Evolutionary conservation across 2,888 invertebrate genomes (phyloP).

Genomic region (Monochamus alternatus): DNA sequence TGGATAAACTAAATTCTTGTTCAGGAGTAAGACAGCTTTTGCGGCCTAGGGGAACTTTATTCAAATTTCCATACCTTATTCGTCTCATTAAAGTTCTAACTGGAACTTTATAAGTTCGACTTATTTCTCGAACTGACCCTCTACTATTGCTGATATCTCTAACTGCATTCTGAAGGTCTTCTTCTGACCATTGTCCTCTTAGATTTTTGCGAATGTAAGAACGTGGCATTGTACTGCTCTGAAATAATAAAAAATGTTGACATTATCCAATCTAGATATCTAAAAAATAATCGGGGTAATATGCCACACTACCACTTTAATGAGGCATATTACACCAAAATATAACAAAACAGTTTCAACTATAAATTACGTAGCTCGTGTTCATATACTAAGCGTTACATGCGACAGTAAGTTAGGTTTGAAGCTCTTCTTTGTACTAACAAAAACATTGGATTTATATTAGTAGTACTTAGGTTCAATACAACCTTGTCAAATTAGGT

Average conservation of each 20-base stretch:
- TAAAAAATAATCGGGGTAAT: conserved; percentile 36
- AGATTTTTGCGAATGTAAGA: conserved; percentile 12
- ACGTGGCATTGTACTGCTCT: conserved; percentile 14
- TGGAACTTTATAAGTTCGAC: conserved; percentile 37
- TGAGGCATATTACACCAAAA: conserved; percentile 37
- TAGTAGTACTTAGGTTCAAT: conserved; percentile 17
- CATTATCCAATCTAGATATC: background rate
- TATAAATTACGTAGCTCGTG: conserved; percentile 13
- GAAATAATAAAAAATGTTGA: background rate
- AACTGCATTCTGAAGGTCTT: conserved; percentile 30
- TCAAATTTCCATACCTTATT: conserved; percentile 38
- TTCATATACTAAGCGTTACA: conserved; percentile 18
- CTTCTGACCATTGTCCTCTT: conserved; percentile 24
- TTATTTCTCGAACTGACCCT: conserved; percentile 39
- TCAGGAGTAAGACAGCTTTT: conserved; percentile 40
- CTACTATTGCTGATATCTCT: conserved; percentile 31
- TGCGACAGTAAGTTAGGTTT: conserved; percentile 20
- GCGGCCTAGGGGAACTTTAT: conserved; percentile 40
- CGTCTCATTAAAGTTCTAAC: conserved; percentile 42
- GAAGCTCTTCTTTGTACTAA: conserved; percentile 5
- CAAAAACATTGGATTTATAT: conserved; percentile 7
- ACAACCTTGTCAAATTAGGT: conserved; percentile 12
- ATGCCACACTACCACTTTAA: conserved; percentile 39
- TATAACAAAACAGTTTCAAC: conserved; percentile 20
- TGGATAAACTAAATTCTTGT: conserved; percentile 44